Evolutionary conservation across 2,888 invertebrate species (phyloP).

Genomic region (Xestobium rufovillosum): DNA sequence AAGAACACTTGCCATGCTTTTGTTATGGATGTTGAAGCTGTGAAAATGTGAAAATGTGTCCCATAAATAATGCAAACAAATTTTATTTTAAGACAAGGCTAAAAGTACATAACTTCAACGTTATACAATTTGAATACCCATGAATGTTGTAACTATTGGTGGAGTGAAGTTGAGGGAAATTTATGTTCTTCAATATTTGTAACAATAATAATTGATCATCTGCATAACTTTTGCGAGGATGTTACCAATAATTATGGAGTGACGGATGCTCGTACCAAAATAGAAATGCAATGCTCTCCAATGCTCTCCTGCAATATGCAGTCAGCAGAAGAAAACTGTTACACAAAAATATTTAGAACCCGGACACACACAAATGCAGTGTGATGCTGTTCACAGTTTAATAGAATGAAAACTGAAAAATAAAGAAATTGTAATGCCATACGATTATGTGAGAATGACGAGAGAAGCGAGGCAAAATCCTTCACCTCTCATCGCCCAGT

Average conservation of each 20-base stretch:
- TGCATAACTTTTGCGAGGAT: no score
- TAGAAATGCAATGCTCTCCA: conserved; percentile 14
- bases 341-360: conserved; percentile 17
- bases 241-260: conserved; percentile 13
- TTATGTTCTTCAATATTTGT: conserved; percentile 7
- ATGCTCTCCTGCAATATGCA: conserved; percentile 14
- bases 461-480: no score
- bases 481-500: not conserved
- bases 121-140: conserved; percentile 11
- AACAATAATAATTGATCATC: conserved; percentile 9
- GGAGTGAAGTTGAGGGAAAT: conserved; percentile 11
- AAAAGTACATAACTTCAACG: no score
- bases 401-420: no score
- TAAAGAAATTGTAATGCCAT: no score
- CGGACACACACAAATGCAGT: conserved; percentile 19
- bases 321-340: conserved; percentile 10
- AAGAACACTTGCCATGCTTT: conserved; percentile 4
- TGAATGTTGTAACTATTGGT: conserved; percentile 16
- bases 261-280: conserved; percentile 17
- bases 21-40: conserved; percentile 11
- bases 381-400: no score
- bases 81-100: conserved; percentile 18
- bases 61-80: conserved; percentile 14
- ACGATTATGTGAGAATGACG: no score
- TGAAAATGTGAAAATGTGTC: conserved; percentile 9